Percentiles rank a stretch among this genome's conserved stretches.
Evolutionary conservation across 2,797 vertebrate species (phyloP).

Genomic region (Varecia variegata): DNA sequence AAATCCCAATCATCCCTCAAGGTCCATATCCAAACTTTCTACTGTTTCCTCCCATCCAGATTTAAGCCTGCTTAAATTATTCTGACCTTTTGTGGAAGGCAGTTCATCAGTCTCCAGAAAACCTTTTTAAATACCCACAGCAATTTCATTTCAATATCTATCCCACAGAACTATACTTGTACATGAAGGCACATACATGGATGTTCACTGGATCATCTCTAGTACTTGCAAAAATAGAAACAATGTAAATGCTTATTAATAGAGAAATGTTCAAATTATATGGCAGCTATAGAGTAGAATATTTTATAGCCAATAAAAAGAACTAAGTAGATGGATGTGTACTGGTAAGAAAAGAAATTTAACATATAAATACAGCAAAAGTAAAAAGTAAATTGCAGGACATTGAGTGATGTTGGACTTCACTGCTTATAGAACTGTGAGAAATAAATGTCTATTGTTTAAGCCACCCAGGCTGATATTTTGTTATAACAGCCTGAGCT

Average conservation of each 20-base stretch:
- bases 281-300: background rate
- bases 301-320: constrained; percentile 16
- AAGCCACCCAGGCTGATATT: too few species aligned
- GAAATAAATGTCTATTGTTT: background rate
- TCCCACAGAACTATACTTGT: background rate
- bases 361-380: background rate
- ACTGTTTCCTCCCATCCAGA: background rate
- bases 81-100: background rate
- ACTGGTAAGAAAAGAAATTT: background rate
- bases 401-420: background rate
- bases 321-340: background rate
- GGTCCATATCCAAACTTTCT: background rate
- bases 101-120: background rate
- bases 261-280: background rate
- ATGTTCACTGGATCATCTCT: background rate
- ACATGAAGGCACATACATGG: background rate
- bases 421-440: background rate
- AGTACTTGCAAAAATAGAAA: background rate
- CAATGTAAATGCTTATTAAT: background rate
- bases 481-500: background rate
- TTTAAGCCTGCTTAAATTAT: background rate
- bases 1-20: background rate
- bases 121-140: background rate
- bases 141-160: background rate
- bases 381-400: background rate